Evolutionary conservation across 2,888 invertebrate genomes (phyloP).

Genomic region (Andrena dorsata): DNA sequence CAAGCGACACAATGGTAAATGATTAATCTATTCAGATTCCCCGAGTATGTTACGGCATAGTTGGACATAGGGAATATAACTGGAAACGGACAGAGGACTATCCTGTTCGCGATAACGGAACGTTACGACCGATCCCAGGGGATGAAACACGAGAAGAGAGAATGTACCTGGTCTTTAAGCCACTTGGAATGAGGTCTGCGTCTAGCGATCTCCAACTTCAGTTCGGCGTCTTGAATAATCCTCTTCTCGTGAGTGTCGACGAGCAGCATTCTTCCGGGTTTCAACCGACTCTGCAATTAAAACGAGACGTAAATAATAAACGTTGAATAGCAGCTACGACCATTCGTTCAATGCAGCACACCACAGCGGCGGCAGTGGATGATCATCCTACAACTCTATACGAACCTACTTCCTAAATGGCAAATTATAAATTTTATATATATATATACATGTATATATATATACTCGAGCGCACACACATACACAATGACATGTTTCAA

Average conservation of each 20-base stretch:
- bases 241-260: slow-evolving; percentile 96
- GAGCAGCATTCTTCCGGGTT: slow-evolving; percentile 98
- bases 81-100: too few species aligned
- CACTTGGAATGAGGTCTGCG: slow-evolving; percentile 96
- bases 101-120: too few species aligned
- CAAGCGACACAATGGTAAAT: too few species aligned
- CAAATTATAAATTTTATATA: slow-evolving; percentile 76
- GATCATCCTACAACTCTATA: slow-evolving; percentile 82
- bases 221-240: slow-evolving; percentile 96
- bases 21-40: too few species aligned
- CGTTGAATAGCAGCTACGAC: slow-evolving; percentile 69
- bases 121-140: not conserved
- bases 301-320: slow-evolving; percentile 76
- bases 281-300: slow-evolving; percentile 93
- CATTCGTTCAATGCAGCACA: slow-evolving; percentile 70
- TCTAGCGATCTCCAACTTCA: slow-evolving; percentile 94
- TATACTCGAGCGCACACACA: slow-evolving; percentile 63
- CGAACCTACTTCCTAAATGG: slow-evolving; percentile 83
- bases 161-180: slow-evolving; percentile 93
- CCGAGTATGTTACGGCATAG: too few species aligned
- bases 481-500: slow-evolving; percentile 78
- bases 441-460: too few species aligned
- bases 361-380: slow-evolving; percentile 82
- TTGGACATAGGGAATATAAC: too few species aligned
- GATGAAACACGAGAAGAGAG: slow-evolving; percentile 22